phyloP scores from a whole-genome alignment of 2,888 invertebrate species.

The Coenonympha glycerion region DNA sequence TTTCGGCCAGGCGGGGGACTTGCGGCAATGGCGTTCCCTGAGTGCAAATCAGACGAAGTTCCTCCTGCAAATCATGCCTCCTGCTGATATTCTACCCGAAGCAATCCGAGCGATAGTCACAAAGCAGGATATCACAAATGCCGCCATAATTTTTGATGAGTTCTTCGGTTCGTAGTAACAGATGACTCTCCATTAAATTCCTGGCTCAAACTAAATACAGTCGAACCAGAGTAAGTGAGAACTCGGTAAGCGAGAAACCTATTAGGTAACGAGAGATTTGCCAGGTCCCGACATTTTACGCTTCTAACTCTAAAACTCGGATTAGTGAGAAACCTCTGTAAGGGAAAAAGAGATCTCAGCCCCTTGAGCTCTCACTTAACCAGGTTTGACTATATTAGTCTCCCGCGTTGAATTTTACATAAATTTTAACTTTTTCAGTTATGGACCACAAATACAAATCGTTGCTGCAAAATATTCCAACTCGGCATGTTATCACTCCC shows the following conservation, averaged over 20 bases:
- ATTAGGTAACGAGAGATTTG: no score
- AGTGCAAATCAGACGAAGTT: constrained; percentile 82
- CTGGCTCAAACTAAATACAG: no score
- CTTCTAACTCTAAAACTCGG: no score
- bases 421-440: constrained; percentile 66
- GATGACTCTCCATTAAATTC: no score
- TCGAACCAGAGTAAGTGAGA: no score
- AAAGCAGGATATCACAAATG: constrained; percentile 91
- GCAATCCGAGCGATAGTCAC: constrained; percentile 87
- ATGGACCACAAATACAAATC: constrained; percentile 97
- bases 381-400: no score
- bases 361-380: no score
- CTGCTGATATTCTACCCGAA: constrained; percentile 89
- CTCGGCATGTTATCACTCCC: constrained; percentile 89
- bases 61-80: constrained; percentile 88
- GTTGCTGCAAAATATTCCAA: constrained; percentile 90
- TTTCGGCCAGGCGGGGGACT: constrained; percentile 88
- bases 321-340: no score
- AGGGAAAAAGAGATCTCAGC: no score
- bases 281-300: no score
- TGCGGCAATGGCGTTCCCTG: constrained; percentile 87
- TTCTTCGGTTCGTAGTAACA: constrained; percentile 80
- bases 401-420: background rate
- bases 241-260: no score
- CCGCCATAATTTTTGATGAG: constrained; percentile 92